Conservation (phyloP, 2,113 vertebrate species). For the Myanophis thanlyinensis region DNA sequence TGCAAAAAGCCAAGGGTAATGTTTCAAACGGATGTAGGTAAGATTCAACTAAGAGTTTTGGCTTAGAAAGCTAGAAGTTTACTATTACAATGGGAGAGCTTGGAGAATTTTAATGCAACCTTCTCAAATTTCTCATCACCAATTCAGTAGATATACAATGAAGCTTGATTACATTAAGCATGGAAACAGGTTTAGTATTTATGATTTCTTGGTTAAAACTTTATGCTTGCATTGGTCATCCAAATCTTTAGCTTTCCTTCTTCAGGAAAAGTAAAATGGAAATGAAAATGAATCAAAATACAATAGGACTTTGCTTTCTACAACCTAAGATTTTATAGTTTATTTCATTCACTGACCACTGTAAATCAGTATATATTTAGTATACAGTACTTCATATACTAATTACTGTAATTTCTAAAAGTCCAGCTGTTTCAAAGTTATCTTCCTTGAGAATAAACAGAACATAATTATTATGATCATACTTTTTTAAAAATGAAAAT, state of each 20-base stretch:
- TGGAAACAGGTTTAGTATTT: neutral
- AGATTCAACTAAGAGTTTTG: neutral
- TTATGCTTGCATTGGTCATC: neutral
- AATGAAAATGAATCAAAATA: neutral
- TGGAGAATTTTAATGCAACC: neutral
- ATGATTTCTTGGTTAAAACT: neutral
- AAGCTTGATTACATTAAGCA: neutral
- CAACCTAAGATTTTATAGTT: neutral
- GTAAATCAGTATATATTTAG: conserved; percentile 39
- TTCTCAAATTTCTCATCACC: neutral
- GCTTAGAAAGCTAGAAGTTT: neutral
- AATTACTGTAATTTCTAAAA: conserved; percentile 69
- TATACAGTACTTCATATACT: conserved; percentile 32
- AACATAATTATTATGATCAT: conserved; percentile 62
- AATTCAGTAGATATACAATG: neutral
- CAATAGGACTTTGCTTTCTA: neutral
- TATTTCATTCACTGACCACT: conserved; percentile 49
- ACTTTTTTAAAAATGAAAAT: conserved; percentile 3
- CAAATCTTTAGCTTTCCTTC: neutral
- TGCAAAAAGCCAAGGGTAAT: neutral
- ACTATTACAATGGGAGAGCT: neutral
- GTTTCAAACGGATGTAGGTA: neutral
- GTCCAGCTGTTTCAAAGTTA: conserved; percentile 73
- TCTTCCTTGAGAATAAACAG: conserved; percentile 65
- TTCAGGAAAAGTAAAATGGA: neutral